Evolutionary conservation across 2,797 vertebrate species (phyloP).

Genomic region (Urosaurus nigricauda): DNA sequence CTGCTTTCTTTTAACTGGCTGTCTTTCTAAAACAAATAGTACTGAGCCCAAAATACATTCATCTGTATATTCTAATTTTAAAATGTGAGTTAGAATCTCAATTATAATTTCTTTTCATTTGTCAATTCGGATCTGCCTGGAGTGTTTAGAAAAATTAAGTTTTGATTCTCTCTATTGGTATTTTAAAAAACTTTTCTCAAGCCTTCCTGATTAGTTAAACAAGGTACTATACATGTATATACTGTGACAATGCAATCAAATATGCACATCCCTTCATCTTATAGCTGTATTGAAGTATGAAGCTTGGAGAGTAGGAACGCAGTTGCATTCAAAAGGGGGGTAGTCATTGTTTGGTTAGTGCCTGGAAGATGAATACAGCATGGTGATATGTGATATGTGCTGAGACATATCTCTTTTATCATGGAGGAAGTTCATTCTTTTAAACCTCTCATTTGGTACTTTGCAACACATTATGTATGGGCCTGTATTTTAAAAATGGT

Average conservation of each 20-base stretch:
- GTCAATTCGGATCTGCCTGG: neutral
- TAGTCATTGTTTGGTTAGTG: neutral
- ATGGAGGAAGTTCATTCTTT: neutral
- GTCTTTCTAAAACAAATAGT: neutral
- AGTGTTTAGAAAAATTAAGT: neutral
- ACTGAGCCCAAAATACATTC: neutral
- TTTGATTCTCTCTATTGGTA: neutral
- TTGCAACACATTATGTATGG: neutral
- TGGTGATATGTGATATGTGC: neutral
- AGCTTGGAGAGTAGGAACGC: neutral
- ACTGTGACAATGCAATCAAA: neutral
- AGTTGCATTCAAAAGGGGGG: neutral
- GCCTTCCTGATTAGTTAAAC: neutral
- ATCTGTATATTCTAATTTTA: neutral
- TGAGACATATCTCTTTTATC: neutral
- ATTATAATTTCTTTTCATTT: slow-evolving; percentile 2
- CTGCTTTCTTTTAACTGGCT: neutral
- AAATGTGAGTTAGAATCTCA: neutral
- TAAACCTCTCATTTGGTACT: neutral
- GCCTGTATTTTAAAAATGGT: neutral
- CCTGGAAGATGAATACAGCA: neutral
- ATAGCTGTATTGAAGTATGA: neutral
- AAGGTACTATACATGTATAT: neutral
- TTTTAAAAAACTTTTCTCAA: neutral
- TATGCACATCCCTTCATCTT: neutral